Evolutionary conservation across 2,797 vertebrate species (phyloP).

Genomic region (Crenuchus spilurus): DNA sequence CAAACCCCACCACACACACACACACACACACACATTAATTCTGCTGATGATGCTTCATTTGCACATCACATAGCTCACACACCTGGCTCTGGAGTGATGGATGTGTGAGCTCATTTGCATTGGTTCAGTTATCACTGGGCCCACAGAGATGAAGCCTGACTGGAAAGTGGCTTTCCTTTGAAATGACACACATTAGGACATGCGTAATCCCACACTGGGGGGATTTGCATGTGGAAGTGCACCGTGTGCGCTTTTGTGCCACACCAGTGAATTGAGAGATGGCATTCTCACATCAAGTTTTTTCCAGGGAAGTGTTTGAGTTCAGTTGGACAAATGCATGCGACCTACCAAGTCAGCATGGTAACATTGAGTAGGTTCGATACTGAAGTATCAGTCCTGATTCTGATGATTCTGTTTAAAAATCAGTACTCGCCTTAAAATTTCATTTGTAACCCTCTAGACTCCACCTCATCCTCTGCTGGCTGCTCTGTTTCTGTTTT

Average conservation of each 20-base stretch:
- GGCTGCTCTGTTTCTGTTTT: not conserved
- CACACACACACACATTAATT: constrained; percentile 29
- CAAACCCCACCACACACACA: not conserved
- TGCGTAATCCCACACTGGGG: constrained; percentile 32
- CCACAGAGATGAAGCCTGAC: constrained; percentile 17
- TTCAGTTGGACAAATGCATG: no score
- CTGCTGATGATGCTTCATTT: constrained; percentile 44
- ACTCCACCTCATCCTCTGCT: not conserved
- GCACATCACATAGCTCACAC: constrained; percentile 43
- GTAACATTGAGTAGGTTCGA: no score
- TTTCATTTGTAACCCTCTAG: no score
- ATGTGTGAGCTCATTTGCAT: constrained; percentile 46
- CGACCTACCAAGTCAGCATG: no score
- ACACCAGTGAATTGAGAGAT: not conserved
- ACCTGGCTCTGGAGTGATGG: constrained; percentile 42
- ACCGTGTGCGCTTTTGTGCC: constrained; percentile 14
- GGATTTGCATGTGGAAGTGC: constrained; percentile 38
- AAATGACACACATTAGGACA: constrained; percentile 40
- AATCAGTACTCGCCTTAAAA: no score
- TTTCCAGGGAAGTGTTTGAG: not conserved
- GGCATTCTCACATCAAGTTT: constrained; percentile 19
- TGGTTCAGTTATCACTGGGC: constrained; percentile 25
- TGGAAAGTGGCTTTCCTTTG: constrained; percentile 27
- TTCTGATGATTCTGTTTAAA: no score
- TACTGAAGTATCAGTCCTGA: no score